phyloP scores from a whole-genome alignment of 23 tunicate species.

The Ascidia mentula region DNA sequence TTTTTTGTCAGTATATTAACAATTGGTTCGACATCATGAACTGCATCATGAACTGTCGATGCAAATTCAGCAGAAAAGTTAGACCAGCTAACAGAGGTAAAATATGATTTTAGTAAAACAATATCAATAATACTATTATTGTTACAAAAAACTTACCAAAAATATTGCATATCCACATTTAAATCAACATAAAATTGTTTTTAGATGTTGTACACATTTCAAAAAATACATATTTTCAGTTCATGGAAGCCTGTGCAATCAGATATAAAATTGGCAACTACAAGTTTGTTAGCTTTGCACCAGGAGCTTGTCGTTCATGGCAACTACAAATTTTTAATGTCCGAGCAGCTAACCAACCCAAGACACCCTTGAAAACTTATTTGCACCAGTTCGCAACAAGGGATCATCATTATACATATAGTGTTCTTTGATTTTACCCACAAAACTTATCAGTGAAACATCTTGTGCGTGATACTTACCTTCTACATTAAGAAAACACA shows the following conservation, averaged over 20 bases:
- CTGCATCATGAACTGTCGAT: not conserved
- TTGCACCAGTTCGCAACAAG: slow-evolving; percentile 17
- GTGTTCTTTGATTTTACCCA: too few relatives aligned
- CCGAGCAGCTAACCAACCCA: slow-evolving; percentile 23
- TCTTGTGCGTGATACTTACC: too few relatives aligned
- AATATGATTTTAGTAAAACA: not conserved
- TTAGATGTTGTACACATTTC: not conserved
- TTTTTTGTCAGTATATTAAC: slow-evolving; percentile 2
- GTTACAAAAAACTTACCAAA: too few relatives aligned
- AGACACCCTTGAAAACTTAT: slow-evolving; percentile 20
- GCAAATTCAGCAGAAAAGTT: not conserved
- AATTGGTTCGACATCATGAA: slow-evolving; percentile 8
- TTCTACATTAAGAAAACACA: too few relatives aligned
- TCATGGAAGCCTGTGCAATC: not conserved
- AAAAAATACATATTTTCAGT: not conserved
- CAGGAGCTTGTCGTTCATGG: not conserved
- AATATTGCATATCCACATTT: too few relatives aligned
- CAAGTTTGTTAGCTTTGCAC: slow-evolving; percentile 1
- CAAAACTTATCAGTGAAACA: too few relatives aligned
- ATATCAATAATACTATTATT: not conserved
- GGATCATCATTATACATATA: too few relatives aligned
- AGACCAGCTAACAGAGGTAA: not conserved
- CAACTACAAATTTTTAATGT: not conserved
- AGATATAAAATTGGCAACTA: not conserved
- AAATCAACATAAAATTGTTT: too few relatives aligned